Percentiles rank a stretch among this genome's conserved stretches.
Evolutionary conservation across 1,140 invertebrate genomes (phyloP).

Genomic region (Nymphalis io): DNA sequence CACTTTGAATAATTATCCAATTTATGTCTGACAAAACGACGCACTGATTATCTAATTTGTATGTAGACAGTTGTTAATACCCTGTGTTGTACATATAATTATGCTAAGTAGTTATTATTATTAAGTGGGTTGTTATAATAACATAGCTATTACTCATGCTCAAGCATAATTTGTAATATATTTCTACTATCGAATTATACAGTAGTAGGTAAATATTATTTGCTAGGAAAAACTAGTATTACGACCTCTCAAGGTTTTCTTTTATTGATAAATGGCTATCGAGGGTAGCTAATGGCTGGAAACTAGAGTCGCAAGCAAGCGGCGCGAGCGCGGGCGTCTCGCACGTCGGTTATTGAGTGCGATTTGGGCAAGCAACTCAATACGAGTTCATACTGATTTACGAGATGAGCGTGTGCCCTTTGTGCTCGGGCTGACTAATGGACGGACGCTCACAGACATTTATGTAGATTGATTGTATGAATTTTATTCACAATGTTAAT

Average conservation of each 20-base stretch:
- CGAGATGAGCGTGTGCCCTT: slow-evolving; percentile 79
- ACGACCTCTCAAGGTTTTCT: slow-evolving; percentile 40
- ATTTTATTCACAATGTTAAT: slow-evolving; percentile 81
- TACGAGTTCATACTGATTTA: slow-evolving; percentile 78
- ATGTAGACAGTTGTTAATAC: slow-evolving; percentile 25
- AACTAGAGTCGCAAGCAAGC: slow-evolving; percentile 31
- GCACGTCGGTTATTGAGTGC: slow-evolving; percentile 61
- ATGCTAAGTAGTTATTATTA: slow-evolving; percentile 14
- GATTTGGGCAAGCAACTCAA: slow-evolving; percentile 74
- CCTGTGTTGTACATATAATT: slow-evolving; percentile 23
- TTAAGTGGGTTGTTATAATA: background rate
- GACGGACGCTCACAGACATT: slow-evolving; percentile 79
- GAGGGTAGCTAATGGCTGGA: slow-evolving; percentile 69
- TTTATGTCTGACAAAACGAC: slow-evolving; percentile 55
- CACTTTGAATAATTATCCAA: slow-evolving; percentile 68
- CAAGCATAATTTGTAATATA: background rate
- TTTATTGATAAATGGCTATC: slow-evolving; percentile 52
- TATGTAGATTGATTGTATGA: slow-evolving; percentile 81
- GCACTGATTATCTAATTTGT: slow-evolving; percentile 51
- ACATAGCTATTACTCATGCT: background rate
- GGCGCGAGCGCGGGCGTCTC: slow-evolving; percentile 41
- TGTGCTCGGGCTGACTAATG: slow-evolving; percentile 78
- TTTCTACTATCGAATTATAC: too few species aligned
- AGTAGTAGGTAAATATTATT: too few species aligned
- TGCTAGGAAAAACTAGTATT: too few species aligned